phyloP scores from a whole-genome alignment of 2,797 vertebrate species.

The Syngnathus acus region DNA sequence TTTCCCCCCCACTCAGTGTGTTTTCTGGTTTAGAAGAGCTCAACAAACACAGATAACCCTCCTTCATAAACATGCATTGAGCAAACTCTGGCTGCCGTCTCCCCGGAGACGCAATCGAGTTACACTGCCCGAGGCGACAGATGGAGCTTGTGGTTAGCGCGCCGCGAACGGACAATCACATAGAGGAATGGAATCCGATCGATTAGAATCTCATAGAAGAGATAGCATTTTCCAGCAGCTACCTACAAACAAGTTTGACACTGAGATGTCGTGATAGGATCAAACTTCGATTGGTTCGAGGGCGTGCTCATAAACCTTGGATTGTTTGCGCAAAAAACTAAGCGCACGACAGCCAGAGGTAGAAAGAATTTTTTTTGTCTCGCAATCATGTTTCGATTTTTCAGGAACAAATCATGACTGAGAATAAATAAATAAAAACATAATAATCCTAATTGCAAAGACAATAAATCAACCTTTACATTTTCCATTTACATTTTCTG shows the following conservation, averaged over 20 bases:
- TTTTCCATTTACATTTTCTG: too few relatives aligned
- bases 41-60: constrained; percentile 21
- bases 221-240: neutral
- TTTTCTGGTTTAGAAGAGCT: constrained; percentile 17
- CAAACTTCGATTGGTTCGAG: neutral
- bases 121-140: constrained; percentile 20
- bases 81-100: constrained; percentile 9
- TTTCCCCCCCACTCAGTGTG: neutral
- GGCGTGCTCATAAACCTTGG: neutral
- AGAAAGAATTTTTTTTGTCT: too few relatives aligned
- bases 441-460: too few relatives aligned
- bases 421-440: too few relatives aligned
- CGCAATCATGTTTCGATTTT: too few relatives aligned
- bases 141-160: constrained; percentile 17
- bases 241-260: neutral
- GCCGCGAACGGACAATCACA: constrained; percentile 12
- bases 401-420: too few relatives aligned
- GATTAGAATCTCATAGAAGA: neutral
- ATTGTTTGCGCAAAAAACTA: neutral
- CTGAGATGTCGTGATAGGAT: neutral
- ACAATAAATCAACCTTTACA: too few relatives aligned
- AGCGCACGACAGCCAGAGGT: neutral
- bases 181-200: neutral
- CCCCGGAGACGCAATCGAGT: constrained; percentile 11
- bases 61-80: neutral